Percentiles rank a stretch among this genome's conserved stretches.
These are phyloP conservation scores for Drosophila koepferae DNA, from an alignment of 2,888 invertebrate genomes.

Conservation along the genomic window DNA sequence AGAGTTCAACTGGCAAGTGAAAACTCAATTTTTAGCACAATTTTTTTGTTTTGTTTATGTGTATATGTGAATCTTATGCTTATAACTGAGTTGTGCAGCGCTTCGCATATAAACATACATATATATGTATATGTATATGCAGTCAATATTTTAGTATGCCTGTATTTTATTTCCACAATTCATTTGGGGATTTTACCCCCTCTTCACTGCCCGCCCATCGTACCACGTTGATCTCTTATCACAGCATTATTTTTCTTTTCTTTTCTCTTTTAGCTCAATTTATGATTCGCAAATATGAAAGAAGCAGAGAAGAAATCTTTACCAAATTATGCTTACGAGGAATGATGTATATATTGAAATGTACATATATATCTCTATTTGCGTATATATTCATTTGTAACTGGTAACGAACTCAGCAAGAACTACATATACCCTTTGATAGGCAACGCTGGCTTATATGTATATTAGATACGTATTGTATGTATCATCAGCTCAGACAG, in stretches of 20 bases:
- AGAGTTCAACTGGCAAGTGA: conserved; percentile 34
- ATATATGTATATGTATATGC: conserved; percentile 31
- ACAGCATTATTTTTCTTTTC: conserved; percentile 38
- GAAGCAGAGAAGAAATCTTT: conserved; percentile 38
- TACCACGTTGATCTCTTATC: neutral
- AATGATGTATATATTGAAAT: conserved; percentile 12
- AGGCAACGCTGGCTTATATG: conserved; percentile 66
- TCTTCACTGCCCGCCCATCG: neutral
- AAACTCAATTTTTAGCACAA: conserved; percentile 64
- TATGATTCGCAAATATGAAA: conserved; percentile 5
- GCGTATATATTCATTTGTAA: conserved; percentile 17
- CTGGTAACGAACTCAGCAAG: conserved; percentile 33
- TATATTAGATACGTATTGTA: conserved; percentile 26
- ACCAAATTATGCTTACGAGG: conserved; percentile 70
- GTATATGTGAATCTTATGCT: conserved; percentile 30
- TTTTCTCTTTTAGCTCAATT: conserved; percentile 22
- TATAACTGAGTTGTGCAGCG: conserved; percentile 27
- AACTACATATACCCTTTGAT: conserved; percentile 72
- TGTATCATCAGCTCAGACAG: conserved; percentile 44
- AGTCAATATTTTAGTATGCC: conserved; percentile 9
- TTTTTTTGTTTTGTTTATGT: conserved; percentile 43
- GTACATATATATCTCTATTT: neutral
- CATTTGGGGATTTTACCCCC: conserved; percentile 65
- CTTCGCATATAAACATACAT: conserved; percentile 9
- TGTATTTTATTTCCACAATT: conserved; percentile 61